Percentiles rank a stretch among this genome's conserved stretches.
Conservation (phyloP, 1,140 invertebrate species). For the Solenopsis fugax region DNA sequence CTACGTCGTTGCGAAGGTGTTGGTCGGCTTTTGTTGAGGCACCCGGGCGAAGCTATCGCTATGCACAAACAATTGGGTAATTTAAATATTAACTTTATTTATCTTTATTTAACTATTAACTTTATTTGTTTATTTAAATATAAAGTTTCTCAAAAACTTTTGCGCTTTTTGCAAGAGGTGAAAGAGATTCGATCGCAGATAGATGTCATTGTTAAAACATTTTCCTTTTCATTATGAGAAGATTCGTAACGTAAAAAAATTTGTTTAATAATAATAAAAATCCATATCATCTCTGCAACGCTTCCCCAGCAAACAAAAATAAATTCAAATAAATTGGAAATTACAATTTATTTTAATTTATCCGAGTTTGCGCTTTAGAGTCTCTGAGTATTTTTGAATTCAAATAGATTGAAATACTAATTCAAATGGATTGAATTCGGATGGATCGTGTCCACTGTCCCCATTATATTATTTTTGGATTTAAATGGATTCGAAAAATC, state of each 20-base stretch:
- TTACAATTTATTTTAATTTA: no score
- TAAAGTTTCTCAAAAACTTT: not conserved
- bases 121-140: not conserved
- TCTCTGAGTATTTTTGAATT: no score
- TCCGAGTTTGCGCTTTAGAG: no score
- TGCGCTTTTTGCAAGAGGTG: not conserved
- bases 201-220: not conserved
- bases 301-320: not conserved
- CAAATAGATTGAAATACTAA: no score
- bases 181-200: not conserved
- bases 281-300: not conserved
- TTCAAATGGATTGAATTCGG: no score
- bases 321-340: no score
- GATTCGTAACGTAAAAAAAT: not conserved
- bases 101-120: no score
- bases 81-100: not conserved
- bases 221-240: not conserved
- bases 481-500: no score
- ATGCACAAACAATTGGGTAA: conserved; percentile 87
- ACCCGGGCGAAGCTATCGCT: conserved; percentile 91
- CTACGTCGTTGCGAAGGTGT: conserved; percentile 93
- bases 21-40: conserved; percentile 90
- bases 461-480: no score
- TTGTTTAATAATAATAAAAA: not conserved
- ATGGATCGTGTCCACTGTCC: no score